Percentiles rank a stretch among this genome's conserved stretches.
These are phyloP conservation scores for Drosophila jambulina DNA, from an alignment of 1,140 invertebrate genomes.

Conservation along the genomic window DNA sequence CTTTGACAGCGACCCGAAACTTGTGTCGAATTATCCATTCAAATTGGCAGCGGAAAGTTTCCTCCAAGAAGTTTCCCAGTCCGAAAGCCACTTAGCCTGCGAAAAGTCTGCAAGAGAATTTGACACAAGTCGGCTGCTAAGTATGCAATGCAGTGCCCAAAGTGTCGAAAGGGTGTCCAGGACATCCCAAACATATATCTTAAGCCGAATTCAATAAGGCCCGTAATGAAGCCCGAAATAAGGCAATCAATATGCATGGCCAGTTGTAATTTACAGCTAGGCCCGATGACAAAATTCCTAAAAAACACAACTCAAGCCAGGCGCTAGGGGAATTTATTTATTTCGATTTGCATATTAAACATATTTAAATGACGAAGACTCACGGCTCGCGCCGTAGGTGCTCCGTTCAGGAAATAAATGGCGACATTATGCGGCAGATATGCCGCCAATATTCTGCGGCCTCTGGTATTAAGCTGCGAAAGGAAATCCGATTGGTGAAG, in stretches of 20 bases:
- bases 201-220: slow-evolving; percentile 20
- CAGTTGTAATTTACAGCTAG: neutral
- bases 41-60: slow-evolving; percentile 36
- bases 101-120: slow-evolving; percentile 15
- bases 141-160: slow-evolving; percentile 29
- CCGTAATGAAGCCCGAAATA: slow-evolving; percentile 9
- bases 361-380: slow-evolving; percentile 33
- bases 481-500: slow-evolving; percentile 62
- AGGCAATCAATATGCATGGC: slow-evolving; percentile 13
- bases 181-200: slow-evolving; percentile 1
- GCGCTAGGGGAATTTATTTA: neutral
- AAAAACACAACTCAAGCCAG: slow-evolving; percentile 2
- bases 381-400: slow-evolving; percentile 20
- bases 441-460: slow-evolving; percentile 46
- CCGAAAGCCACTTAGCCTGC: slow-evolving; percentile 36
- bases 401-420: slow-evolving; percentile 53
- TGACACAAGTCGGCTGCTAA: slow-evolving; percentile 26
- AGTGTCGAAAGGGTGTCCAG: slow-evolving; percentile 5
- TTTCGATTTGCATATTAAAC: slow-evolving; percentile 34
- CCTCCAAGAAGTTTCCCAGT: slow-evolving; percentile 19
- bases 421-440: slow-evolving; percentile 53
- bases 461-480: slow-evolving; percentile 42
- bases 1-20: slow-evolving; percentile 62
- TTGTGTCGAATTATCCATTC: slow-evolving; percentile 41
- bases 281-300: neutral